Evolutionary conservation across 2,888 invertebrate genomes (phyloP).

Genomic region (Pseudeuparius sepicola): DNA sequence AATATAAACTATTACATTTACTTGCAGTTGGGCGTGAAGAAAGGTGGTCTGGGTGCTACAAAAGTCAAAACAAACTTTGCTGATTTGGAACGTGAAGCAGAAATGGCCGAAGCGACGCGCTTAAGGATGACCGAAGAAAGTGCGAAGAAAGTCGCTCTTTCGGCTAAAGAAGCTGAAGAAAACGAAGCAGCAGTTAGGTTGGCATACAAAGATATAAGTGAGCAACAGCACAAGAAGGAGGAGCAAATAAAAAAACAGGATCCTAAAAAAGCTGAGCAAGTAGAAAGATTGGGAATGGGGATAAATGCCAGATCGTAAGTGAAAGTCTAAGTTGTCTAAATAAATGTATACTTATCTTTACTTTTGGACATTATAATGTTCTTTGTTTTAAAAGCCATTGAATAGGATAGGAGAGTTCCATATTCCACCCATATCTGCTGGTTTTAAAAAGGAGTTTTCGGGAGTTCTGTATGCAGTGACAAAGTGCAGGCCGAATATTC

Average conservation of each 20-base stretch:
- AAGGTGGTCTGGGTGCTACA: constrained; percentile 85
- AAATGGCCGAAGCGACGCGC: constrained; percentile 65
- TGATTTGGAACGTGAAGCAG: constrained; percentile 86
- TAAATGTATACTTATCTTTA: no score
- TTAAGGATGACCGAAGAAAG: constrained; percentile 38
- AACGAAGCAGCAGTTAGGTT: constrained; percentile 53
- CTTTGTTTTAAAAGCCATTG: no score
- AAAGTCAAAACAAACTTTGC: constrained; percentile 92
- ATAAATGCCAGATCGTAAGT: constrained; percentile 47
- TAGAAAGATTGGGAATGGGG: constrained; percentile 92
- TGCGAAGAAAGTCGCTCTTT: constrained; percentile 36
- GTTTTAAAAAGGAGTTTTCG: no score
- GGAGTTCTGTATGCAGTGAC: no score
- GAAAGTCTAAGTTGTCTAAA: not conserved
- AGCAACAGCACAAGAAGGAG: constrained; percentile 57
- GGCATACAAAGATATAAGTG: constrained; percentile 67
- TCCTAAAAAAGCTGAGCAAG: constrained; percentile 75
- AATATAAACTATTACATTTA: no score
- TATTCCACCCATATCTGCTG: no score
- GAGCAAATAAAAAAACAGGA: constrained; percentile 62
- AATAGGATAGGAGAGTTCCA: no score
- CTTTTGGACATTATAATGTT: no score
- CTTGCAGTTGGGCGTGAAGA: constrained; percentile 69
- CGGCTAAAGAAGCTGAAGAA: constrained; percentile 58
- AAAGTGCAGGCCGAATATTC: no score